Conservation (phyloP, 2,113 vertebrate species). For the western clawed frog (Xenopus tropicalis) region DNA sequence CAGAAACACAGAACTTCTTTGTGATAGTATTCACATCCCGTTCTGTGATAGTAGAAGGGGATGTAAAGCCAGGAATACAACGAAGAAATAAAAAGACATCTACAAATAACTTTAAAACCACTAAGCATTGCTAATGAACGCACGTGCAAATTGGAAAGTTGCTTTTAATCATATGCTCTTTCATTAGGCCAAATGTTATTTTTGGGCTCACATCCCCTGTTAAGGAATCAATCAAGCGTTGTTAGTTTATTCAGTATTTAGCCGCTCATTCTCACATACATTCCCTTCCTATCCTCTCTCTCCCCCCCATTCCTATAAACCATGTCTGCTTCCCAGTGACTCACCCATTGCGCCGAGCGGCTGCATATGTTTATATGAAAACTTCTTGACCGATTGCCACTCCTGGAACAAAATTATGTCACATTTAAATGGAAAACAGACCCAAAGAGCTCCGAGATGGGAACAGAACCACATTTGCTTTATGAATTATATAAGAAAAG, state of each 20-base stretch:
- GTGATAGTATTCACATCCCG: too few relatives aligned
- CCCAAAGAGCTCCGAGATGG: not conserved
- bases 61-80: too few relatives aligned
- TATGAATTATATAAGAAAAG: slow-evolving; percentile 12
- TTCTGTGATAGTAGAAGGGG: too few relatives aligned
- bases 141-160: too few relatives aligned
- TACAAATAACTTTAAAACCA: too few relatives aligned
- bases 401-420: slow-evolving; percentile 23
- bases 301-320: slow-evolving; percentile 4
- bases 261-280: not conserved
- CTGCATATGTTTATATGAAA: slow-evolving; percentile 21
- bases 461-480: slow-evolving; percentile 29
- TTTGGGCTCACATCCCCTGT: too few relatives aligned
- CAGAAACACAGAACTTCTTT: too few relatives aligned
- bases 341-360: not conserved
- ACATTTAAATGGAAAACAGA: slow-evolving; percentile 31
- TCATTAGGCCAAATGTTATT: too few relatives aligned
- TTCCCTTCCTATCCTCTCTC: not conserved
- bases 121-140: too few relatives aligned
- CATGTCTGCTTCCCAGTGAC: slow-evolving; percentile 13
- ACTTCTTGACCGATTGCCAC: slow-evolving; percentile 24
- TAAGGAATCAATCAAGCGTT: not conserved
- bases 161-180: too few relatives aligned
- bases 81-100: too few relatives aligned
- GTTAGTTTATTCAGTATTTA: not conserved